Conservation (phyloP, 2,888 invertebrate species). For the Psylliodes chrysocephalus region DNA sequence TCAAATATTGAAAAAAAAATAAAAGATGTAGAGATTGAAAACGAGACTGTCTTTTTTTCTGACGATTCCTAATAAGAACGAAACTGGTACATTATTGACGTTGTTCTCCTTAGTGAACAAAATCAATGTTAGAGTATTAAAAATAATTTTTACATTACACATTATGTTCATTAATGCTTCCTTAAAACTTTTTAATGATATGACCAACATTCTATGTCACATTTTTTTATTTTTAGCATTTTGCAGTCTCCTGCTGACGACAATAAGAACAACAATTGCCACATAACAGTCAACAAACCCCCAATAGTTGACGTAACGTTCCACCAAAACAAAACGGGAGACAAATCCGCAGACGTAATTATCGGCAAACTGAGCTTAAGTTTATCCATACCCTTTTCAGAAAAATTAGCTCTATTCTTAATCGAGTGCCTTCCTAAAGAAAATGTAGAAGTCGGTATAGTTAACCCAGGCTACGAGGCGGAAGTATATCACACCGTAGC, state of each 20-base stretch:
- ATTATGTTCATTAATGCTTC: no score
- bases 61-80: no score
- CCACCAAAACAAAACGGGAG: constrained; percentile 71
- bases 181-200: no score
- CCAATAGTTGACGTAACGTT: constrained; percentile 78
- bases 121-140: no score
- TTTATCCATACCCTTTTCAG: constrained; percentile 78
- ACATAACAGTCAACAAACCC: constrained; percentile 71
- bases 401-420: constrained; percentile 62
- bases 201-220: neutral
- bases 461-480: constrained; percentile 78
- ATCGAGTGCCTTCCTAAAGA: constrained; percentile 66
- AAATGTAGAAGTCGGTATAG: constrained; percentile 73
- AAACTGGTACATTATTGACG: no score
- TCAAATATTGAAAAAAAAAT: no score
- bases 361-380: constrained; percentile 79
- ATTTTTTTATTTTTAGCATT: constrained; percentile 65
- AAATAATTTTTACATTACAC: no score
- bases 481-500: constrained; percentile 61
- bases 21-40: no score
- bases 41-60: no score
- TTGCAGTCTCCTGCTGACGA: constrained; percentile 74
- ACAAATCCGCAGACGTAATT: constrained; percentile 74
- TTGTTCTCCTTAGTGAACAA: no score
- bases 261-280: constrained; percentile 67